Percentiles rank a stretch among this genome's conserved stretches.
These are phyloP conservation scores for Amorpha juglandis DNA, from an alignment of 2,888 invertebrate species.

Conservation along the genomic window DNA sequence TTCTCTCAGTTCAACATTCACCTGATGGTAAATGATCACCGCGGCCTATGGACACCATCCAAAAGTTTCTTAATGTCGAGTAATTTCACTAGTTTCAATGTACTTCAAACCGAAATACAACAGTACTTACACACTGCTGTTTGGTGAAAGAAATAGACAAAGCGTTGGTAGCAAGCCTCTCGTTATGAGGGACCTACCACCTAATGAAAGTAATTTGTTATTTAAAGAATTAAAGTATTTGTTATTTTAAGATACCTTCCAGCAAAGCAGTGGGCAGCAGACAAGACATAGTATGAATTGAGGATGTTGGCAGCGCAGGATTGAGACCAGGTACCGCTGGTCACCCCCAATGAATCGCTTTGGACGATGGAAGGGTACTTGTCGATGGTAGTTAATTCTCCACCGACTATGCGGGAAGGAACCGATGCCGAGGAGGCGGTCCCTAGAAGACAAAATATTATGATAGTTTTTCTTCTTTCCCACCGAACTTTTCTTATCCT, in stretches of 20 bases:
- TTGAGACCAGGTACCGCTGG: constrained; percentile 37
- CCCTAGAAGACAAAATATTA: background rate
- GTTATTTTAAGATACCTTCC: constrained; percentile 42
- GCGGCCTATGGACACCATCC: too few species aligned
- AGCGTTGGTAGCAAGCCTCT: too few species aligned
- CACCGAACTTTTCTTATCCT: too few species aligned
- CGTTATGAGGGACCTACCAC: too few species aligned
- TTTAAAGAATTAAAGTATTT: constrained; percentile 36
- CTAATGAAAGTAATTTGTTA: background rate
- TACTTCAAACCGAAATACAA: too few species aligned
- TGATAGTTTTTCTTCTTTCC: too few species aligned
- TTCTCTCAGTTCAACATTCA: too few species aligned
- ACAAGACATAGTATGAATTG: constrained; percentile 34
- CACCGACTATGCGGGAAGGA: constrained; percentile 22
- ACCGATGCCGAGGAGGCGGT: background rate
- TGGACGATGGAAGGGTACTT: constrained; percentile 55
- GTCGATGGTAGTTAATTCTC: constrained; percentile 30
- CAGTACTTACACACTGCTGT: too few species aligned
- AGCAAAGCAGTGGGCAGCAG: constrained; percentile 37
- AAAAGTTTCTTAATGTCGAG: too few species aligned
- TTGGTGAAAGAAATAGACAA: too few species aligned
- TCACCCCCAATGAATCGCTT: constrained; percentile 42
- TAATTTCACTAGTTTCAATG: too few species aligned
- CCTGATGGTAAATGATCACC: too few species aligned
- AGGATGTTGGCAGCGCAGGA: constrained; percentile 38